Percentiles rank a stretch among this genome's conserved stretches.
Evolutionary conservation across 2,888 invertebrate species (phyloP).

Genomic region (Muscina levida): DNA sequence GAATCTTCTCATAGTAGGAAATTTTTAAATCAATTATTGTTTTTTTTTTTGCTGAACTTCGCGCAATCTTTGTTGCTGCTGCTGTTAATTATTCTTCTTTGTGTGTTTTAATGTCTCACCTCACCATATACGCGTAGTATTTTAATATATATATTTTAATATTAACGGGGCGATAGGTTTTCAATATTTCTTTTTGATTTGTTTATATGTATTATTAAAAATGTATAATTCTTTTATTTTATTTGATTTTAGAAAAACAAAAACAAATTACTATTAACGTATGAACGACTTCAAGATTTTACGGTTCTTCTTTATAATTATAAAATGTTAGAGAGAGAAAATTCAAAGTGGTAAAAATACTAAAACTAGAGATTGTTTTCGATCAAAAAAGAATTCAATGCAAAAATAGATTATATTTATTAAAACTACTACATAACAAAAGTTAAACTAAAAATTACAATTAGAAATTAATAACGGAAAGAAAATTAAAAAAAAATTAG

Average conservation of each 20-base stretch:
- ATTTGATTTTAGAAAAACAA: slow-evolving; percentile 59
- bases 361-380: slow-evolving; percentile 72
- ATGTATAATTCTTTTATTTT: slow-evolving; percentile 32
- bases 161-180: slow-evolving; percentile 57
- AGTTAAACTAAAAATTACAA: slow-evolving; percentile 63
- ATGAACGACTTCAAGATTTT: slow-evolving; percentile 66
- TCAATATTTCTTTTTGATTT: slow-evolving; percentile 41
- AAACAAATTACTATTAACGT: slow-evolving; percentile 58
- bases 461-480: slow-evolving; percentile 60
- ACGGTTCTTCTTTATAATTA: slow-evolving; percentile 54
- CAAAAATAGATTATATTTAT: slow-evolving; percentile 63
- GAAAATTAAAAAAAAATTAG: not conserved
- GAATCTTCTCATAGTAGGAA: no score
- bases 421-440: slow-evolving; percentile 63
- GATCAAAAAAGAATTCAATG: slow-evolving; percentile 62
- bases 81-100: slow-evolving; percentile 71
- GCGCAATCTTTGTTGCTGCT: no score
- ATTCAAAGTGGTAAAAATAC: slow-evolving; percentile 74
- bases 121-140: slow-evolving; percentile 72
- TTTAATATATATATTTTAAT: not conserved
- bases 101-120: slow-evolving; percentile 80
- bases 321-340: slow-evolving; percentile 48
- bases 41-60: no score
- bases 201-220: slow-evolving; percentile 28
- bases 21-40: no score